Evolutionary conservation across 2,113 vertebrate species (phyloP).

Genomic region (Puffinus mauretanicus): DNA sequence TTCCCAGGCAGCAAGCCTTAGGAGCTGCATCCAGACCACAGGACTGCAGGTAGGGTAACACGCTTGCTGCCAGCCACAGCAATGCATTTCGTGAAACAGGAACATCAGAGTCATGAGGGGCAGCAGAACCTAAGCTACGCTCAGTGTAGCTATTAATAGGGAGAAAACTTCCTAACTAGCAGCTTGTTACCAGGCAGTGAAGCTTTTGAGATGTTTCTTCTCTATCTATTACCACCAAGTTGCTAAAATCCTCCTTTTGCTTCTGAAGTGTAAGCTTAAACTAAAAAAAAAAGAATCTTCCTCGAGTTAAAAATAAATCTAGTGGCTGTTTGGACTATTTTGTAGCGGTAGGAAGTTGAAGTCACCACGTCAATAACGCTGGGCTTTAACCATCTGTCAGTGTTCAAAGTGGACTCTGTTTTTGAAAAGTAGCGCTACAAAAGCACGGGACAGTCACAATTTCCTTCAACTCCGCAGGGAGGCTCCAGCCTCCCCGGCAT

Average conservation of each 20-base stretch:
- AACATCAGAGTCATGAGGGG: not conserved
- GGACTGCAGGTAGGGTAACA: not conserved
- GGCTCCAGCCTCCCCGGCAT: not conserved
- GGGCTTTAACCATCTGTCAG: not conserved
- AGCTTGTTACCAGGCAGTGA: not conserved
- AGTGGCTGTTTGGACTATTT: not conserved
- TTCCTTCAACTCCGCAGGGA: not conserved
- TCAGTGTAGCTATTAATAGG: not conserved
- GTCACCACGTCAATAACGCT: not conserved
- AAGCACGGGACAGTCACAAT: accelerated
- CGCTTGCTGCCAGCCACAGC: not conserved
- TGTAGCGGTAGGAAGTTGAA: constrained; percentile 3
- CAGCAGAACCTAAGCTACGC: constrained; percentile 4
- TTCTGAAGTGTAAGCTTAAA: not conserved
- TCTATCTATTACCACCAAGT: not conserved
- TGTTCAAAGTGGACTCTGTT: not conserved
- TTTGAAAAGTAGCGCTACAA: not conserved
- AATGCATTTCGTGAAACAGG: not conserved
- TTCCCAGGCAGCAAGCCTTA: not conserved
- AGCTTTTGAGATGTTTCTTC: not conserved
- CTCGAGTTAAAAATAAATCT: constrained; percentile 24
- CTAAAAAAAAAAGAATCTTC: not conserved
- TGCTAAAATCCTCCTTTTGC: not conserved
- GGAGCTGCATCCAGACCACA: not conserved
- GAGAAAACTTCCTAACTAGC: not conserved